Evolutionary conservation across 2,113 vertebrate genomes (phyloP).

Genomic region (Xyrauchen texanus): DNA sequence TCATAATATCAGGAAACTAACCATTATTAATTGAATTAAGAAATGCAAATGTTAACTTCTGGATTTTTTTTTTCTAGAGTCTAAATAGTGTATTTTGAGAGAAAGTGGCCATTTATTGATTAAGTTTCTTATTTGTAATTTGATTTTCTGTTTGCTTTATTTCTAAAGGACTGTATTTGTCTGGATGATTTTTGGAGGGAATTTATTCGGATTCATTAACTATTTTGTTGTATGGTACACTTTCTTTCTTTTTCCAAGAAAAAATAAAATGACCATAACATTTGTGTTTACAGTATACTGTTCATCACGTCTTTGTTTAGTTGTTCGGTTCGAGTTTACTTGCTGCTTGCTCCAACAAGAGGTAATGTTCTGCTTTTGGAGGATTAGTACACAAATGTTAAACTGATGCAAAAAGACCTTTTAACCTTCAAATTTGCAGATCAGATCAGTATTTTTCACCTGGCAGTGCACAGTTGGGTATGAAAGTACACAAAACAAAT

Average conservation of each 20-base stretch:
- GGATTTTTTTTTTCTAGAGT: constrained; percentile 49
- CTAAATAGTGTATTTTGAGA: constrained; percentile 51
- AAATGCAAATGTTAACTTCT: constrained; percentile 58
- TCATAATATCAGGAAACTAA: constrained; percentile 70
- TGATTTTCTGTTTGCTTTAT: not conserved
- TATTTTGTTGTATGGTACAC: constrained; percentile 65
- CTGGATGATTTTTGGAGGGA: constrained; percentile 46
- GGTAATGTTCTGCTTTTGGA: too few species aligned
- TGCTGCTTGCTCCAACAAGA: too few species aligned
- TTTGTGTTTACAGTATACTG: not conserved
- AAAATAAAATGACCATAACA: constrained; percentile 67
- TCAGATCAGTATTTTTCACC: too few species aligned
- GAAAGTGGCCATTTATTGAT: constrained; percentile 59
- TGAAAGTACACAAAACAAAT: too few species aligned
- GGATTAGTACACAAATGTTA: too few species aligned
- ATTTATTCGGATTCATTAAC: constrained; percentile 65
- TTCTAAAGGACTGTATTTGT: constrained; percentile 48
- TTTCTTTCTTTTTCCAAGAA: constrained; percentile 55
- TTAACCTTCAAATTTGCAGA: too few species aligned
- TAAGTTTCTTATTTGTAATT: constrained; percentile 29
- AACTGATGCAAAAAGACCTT: too few species aligned
- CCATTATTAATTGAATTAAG: constrained; percentile 67
- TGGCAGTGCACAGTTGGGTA: too few species aligned
- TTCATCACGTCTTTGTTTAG: not conserved
- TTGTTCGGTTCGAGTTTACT: too few species aligned